Percentiles rank a stretch among this genome's conserved stretches.
phyloP scores from a whole-genome alignment of 2,888 invertebrate genomes.

The Amblyjoppa fuscipennis region DNA sequence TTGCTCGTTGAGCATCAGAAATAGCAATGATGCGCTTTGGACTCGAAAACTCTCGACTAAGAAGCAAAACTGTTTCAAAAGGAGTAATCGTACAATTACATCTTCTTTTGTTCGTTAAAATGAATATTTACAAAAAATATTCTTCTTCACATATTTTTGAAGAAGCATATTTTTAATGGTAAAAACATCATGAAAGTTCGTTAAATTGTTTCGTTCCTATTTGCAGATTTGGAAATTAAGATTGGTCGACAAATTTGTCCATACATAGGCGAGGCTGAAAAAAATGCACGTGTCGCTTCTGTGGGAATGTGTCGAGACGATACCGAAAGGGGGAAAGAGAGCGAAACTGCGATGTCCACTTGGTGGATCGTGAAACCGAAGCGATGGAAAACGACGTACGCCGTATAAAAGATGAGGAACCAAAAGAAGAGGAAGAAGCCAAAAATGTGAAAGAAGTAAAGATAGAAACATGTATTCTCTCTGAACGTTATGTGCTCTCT shows the following conservation, averaged over 20 bases:
- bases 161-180: not conserved
- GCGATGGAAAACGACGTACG: constrained; percentile 61
- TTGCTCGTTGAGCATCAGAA: constrained; percentile 59
- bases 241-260: constrained; percentile 1
- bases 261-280: not conserved
- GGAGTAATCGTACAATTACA: not conserved
- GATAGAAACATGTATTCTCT: constrained; percentile 34
- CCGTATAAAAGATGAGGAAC: constrained; percentile 36
- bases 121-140: not conserved
- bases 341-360: constrained; percentile 71
- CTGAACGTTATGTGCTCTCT: not conserved
- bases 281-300: constrained; percentile 49
- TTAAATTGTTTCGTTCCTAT: not conserved
- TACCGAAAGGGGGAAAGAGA: constrained; percentile 59
- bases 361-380: constrained; percentile 70
- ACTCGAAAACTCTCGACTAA: not conserved
- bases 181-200: not conserved
- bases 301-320: constrained; percentile 59
- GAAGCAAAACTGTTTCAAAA: not conserved
- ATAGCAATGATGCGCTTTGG: constrained; percentile 46
- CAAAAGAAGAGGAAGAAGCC: constrained; percentile 34
- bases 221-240: constrained; percentile 3
- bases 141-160: too few species aligned
- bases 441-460: constrained; percentile 46
- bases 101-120: not conserved